A percentile compares a stretch with the other conserved stretches of the same genome.
phyloP scores from a whole-genome alignment of 2,113 vertebrate genomes.

The Elgaria multicarinata region DNA sequence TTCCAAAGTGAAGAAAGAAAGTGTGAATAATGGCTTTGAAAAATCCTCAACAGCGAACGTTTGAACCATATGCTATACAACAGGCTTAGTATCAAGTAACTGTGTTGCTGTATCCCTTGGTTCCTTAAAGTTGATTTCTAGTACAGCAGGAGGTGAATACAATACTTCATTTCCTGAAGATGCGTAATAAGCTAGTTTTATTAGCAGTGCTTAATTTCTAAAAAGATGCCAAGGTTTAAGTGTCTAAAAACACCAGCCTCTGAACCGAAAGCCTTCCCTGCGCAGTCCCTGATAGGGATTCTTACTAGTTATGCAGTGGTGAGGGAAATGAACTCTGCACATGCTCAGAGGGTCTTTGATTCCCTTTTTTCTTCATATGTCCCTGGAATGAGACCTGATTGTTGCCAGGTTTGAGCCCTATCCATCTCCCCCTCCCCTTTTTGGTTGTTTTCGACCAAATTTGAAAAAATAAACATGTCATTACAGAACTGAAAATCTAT shows the following conservation, averaged over 20 bases:
- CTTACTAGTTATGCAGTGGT: background rate
- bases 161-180: background rate
- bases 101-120: background rate
- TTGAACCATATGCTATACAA: slow-evolving; percentile 7
- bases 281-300: background rate
- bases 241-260: background rate
- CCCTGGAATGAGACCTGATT: background rate
- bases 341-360: background rate
- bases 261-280: background rate
- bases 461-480: background rate
- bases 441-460: background rate
- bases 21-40: slow-evolving; percentile 38
- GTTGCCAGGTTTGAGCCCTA: background rate
- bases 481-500: background rate
- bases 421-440: no score
- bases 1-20: slow-evolving; percentile 24
- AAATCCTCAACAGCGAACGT: slow-evolving; percentile 15
- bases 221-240: background rate
- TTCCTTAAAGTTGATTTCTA: background rate
- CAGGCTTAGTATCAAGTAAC: background rate
- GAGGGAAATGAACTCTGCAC: background rate
- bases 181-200: background rate
- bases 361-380: background rate
- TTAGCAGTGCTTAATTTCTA: background rate
- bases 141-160: background rate